Percentiles rank a stretch among this genome's conserved stretches.
Conservation (phyloP, 2,797 vertebrate genomes). For the Cossypha heuglini region DNA sequence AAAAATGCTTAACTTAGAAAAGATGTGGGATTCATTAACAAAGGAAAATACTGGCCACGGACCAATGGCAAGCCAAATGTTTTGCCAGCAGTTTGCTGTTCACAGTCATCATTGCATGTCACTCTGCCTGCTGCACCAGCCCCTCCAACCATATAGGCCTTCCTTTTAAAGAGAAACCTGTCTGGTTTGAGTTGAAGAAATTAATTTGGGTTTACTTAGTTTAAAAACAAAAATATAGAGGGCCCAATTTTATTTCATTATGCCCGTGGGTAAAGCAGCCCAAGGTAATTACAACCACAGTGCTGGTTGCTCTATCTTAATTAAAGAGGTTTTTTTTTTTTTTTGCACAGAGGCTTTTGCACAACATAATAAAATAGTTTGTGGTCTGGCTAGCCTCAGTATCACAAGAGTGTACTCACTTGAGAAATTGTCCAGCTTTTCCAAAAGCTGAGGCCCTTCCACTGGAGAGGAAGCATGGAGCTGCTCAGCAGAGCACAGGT, state of each 20-base stretch:
- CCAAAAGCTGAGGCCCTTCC: slow-evolving; percentile 38
- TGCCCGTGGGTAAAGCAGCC: slow-evolving; percentile 56
- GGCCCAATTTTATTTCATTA: slow-evolving; percentile 61
- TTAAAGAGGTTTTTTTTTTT: slow-evolving; percentile 52
- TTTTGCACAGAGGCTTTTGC: slow-evolving; percentile 55
- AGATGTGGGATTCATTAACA: slow-evolving; percentile 82
- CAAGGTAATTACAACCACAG: slow-evolving; percentile 46
- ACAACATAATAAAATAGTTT: slow-evolving; percentile 61
- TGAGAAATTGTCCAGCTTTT: slow-evolving; percentile 49
- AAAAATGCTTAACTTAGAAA: slow-evolving; percentile 79
- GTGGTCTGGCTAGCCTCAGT: slow-evolving; percentile 59
- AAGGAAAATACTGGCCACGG: slow-evolving; percentile 76
- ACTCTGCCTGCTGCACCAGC: slow-evolving; percentile 27
- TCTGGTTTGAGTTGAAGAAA: slow-evolving; percentile 61
- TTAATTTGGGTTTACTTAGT: slow-evolving; percentile 68
- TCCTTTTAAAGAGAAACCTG: slow-evolving; percentile 68
- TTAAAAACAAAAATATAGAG: slow-evolving; percentile 59
- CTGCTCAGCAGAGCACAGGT: neutral
- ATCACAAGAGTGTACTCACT: slow-evolving; percentile 40
- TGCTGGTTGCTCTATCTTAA: slow-evolving; percentile 61
- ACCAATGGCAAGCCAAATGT: slow-evolving; percentile 73
- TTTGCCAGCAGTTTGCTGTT: slow-evolving; percentile 77
- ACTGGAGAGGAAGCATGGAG: neutral
- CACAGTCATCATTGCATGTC: slow-evolving; percentile 58
- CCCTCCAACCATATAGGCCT: slow-evolving; percentile 17